Conservation (phyloP, 2,113 vertebrate genomes). For the Leptobrachium leishanense region DNA sequence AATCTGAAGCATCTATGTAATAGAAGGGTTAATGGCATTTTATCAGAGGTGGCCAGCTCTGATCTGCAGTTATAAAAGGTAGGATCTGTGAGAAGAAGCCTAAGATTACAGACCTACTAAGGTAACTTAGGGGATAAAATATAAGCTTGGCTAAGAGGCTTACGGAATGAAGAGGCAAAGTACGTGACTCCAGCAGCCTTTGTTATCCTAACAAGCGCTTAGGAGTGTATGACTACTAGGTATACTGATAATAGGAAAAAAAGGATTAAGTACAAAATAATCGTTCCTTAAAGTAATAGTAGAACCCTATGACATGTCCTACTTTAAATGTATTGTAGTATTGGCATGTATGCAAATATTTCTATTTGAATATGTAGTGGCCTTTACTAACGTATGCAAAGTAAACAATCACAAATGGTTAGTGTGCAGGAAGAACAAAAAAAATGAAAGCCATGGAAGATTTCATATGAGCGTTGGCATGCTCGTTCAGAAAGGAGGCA, state of each 20-base stretch:
- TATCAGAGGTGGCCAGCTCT: background rate
- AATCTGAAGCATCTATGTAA: background rate
- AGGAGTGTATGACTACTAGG: constrained; percentile 23
- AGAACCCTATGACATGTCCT: no score
- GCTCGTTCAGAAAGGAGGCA: no score
- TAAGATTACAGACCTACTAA: constrained; percentile 12
- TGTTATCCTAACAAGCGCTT: constrained; percentile 28
- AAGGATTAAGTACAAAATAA: constrained; percentile 5
- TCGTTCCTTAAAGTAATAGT: no score
- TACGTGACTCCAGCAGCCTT: constrained; percentile 38
- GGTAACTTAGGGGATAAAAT: constrained; percentile 30
- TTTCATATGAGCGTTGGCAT: no score
- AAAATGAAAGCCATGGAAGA: no score
- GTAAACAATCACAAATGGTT: no score
- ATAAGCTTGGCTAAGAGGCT: constrained; percentile 45
- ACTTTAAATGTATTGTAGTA: no score
- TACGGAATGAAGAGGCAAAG: constrained; percentile 44
- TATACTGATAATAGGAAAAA: constrained; percentile 33
- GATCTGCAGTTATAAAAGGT: constrained; percentile 24
- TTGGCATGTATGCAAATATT: no score
- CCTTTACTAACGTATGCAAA: no score
- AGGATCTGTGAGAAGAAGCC: constrained; percentile 19
- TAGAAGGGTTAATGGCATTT: constrained; percentile 12
- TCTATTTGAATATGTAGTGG: no score
- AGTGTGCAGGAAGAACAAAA: no score